Evolutionary conservation across 2,113 vertebrate species (phyloP).

Genomic region (Lagenorhynchus albirostris): DNA sequence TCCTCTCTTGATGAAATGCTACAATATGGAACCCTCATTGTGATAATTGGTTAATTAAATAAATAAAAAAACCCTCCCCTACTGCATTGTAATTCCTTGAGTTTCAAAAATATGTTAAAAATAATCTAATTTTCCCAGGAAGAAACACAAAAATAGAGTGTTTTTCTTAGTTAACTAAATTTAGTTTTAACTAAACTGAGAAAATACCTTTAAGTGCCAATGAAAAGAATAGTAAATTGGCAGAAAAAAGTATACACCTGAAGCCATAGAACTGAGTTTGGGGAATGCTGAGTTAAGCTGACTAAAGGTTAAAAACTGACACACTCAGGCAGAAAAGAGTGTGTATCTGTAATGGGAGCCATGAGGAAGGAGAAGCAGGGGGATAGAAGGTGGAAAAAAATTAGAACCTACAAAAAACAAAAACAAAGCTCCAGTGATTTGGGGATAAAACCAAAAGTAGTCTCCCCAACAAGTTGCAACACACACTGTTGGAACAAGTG

Average conservation of each 20-base stretch:
- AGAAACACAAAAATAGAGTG: not conserved
- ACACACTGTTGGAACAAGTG: not conserved
- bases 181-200: not conserved
- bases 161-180: not conserved
- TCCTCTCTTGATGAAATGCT: not conserved
- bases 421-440: not conserved
- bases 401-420: not conserved
- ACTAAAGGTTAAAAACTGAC: not conserved
- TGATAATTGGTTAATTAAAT: not conserved
- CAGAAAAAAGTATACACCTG: not conserved
- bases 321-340: not conserved
- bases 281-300: not conserved
- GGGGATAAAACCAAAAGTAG: not conserved
- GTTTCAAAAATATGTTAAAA: slow-evolving; percentile 5
- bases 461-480: not conserved
- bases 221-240: not conserved
- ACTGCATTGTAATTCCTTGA: not conserved
- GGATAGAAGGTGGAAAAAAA: not conserved
- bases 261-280: not conserved
- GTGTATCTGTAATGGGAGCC: not conserved
- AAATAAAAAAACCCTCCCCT: not conserved
- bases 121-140: not conserved
- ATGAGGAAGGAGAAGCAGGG: not conserved
- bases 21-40: not conserved
- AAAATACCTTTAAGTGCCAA: not conserved